Percentiles rank a stretch among this genome's conserved stretches.
These are phyloP conservation scores for Apteryx owenii DNA, from an alignment of 2,113 vertebrate species.

Conservation along the genomic window DNA sequence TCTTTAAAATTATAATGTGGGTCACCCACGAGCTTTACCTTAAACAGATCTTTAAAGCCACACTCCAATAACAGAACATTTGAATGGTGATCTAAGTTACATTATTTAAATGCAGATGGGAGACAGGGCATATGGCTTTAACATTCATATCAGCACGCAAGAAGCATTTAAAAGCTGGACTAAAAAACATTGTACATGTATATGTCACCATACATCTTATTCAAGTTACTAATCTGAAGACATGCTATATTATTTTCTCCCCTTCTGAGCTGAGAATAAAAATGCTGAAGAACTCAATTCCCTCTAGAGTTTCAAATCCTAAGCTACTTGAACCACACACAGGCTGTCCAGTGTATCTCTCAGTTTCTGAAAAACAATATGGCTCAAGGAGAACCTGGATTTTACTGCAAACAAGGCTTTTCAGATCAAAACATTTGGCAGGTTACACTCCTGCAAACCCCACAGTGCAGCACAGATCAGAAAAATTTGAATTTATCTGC, in stretches of 20 bases:
- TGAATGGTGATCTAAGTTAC: not conserved
- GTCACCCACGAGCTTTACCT: not conserved
- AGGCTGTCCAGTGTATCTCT: not conserved
- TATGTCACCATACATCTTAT: not conserved
- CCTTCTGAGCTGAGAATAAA: not conserved
- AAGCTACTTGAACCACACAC: not conserved
- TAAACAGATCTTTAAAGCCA: not conserved
- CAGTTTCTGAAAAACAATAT: not conserved
- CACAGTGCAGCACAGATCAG: not conserved
- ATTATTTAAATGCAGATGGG: not conserved
- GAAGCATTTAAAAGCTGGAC: not conserved
- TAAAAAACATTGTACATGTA: not conserved
- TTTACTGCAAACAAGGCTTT: not conserved
- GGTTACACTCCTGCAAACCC: not conserved
- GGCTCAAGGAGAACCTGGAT: not conserved
- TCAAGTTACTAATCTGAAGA: not conserved
- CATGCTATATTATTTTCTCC: not conserved
- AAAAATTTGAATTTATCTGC: not conserved
- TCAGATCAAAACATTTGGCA: not conserved
- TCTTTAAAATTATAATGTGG: not conserved
- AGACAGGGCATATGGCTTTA: not conserved
- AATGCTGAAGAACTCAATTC: not conserved
- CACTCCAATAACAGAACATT: not conserved
- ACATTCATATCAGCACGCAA: not conserved
- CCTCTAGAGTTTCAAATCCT: not conserved